Base-by-base conservation (phyloP, 2,888 invertebrate genomes). In the Corbicula japonica region DNA sequence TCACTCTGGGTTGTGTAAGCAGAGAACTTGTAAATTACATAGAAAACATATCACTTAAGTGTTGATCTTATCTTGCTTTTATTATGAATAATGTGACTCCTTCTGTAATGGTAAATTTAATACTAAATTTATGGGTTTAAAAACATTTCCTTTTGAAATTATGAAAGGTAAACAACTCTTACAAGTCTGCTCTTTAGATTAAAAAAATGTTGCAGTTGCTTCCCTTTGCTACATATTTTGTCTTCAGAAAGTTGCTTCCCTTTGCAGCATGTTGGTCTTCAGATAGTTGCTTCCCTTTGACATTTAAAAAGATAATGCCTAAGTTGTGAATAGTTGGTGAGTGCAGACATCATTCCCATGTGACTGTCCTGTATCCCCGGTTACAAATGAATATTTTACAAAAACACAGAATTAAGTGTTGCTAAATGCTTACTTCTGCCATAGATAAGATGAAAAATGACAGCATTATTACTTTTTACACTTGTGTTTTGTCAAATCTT, bases 371-470 rank as follows among this genome's bases (percentile, higher is more conserved):
- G 52, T 70, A n/a, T 32, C 52, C 78, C 28, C 60, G 73, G 56
- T 70, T 60, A 70, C 78, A 74, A 78, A 78, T 78, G 78, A 78
- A 63, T 32, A 60, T 28, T 63, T 62, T 61, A 28, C 32, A 28
- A 78, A 74, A 78, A 73, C 69, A 65, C 52, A 41, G 50, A 78
- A 63, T 60, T 58, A 74, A 63, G 63, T 74, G 78, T 74, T 63
- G 26, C 41, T 32, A 60, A 35, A 28, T 41, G 56, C 76, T 76
- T 70, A 65, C 54, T 30, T 32, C 46, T 78, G 78, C 65, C 74
- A 65, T 30, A 38, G 78, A 78, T 73, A 78, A 74, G 62, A 65
- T 73, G 78, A 78, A 74, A 78, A 74, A 78, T 78, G 74, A 63
- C 50, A 35, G 34, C 62, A 54, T 73, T 63, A 78, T 73, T 73